phyloP scores from a whole-genome alignment of 2,113 vertebrate genomes.

The Xyrauchen texanus region DNA sequence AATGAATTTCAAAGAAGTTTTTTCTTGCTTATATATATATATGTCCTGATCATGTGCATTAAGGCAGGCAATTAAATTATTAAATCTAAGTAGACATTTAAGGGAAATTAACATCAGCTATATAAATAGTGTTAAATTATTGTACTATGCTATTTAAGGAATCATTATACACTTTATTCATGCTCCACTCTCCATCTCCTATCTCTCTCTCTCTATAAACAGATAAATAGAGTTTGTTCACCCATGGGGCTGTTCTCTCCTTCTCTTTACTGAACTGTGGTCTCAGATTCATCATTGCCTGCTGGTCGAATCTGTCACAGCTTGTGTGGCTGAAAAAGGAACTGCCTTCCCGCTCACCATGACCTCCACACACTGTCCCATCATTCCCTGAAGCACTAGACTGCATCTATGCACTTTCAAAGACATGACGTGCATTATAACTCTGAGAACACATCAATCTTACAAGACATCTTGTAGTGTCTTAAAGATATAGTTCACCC shows the following conservation, averaged over 20 bases:
- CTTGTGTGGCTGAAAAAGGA: slow-evolving; percentile 2
- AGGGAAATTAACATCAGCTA: not conserved
- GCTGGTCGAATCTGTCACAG: slow-evolving; percentile 16
- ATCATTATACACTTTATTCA: not conserved
- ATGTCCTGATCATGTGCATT: too few species aligned
- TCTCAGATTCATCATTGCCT: slow-evolving; percentile 27
- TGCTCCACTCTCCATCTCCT: not conserved
- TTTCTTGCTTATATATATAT: too few species aligned
- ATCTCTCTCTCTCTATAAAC: not conserved
- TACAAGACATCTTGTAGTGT: not conserved
- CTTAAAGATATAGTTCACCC: not conserved
- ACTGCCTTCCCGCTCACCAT: slow-evolving; percentile 17
- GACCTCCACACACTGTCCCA: slow-evolving; percentile 41
- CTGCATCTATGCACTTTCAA: slow-evolving; percentile 11
- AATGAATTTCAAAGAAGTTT: too few species aligned
- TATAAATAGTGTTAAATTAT: not conserved
- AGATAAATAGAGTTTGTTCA: not conserved
- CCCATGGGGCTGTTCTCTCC: not conserved
- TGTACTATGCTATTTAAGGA: not conserved
- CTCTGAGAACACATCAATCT: not conserved
- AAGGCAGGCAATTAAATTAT: too few species aligned
- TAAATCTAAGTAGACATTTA: not conserved
- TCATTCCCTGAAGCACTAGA: slow-evolving; percentile 20
- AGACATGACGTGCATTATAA: not conserved
- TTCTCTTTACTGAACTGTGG: slow-evolving; percentile 1